These are phyloP conservation scores for Eupithecia tripunctaria DNA, from an alignment of 2,888 invertebrate genomes.

Conservation along the genomic window DNA sequence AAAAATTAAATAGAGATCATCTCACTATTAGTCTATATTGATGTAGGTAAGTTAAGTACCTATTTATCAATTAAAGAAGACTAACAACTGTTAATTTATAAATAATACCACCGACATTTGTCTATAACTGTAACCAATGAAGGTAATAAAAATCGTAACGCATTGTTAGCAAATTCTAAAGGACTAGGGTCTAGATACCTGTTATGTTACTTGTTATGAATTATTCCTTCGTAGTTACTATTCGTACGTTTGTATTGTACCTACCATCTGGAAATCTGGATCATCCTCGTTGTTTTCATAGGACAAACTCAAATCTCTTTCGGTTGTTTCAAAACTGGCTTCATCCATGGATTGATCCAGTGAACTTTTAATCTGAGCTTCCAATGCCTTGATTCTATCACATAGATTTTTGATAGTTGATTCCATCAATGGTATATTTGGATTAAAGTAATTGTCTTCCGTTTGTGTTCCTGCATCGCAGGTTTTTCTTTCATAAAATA, in stretches of 20 bases:
- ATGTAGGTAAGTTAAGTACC: too few species aligned
- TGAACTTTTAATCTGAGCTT: conserved; percentile 48
- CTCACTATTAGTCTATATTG: too few species aligned
- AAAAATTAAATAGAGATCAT: neutral
- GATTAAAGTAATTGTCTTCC: conserved; percentile 48
- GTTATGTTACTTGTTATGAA: neutral
- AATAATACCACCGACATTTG: too few species aligned
- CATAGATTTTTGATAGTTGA: conserved; percentile 50
- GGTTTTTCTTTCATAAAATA: conserved; percentile 17
- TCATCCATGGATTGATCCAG: conserved; percentile 23
- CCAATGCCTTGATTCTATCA: conserved; percentile 50
- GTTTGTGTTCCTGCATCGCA: conserved; percentile 56
- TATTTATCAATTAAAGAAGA: neutral
- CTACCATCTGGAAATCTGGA: conserved; percentile 29
- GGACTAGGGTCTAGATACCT: neutral
- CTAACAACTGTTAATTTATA: too few species aligned
- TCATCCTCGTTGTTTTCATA: conserved; percentile 35
- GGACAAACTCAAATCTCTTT: conserved; percentile 23
- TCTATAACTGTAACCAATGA: neutral
- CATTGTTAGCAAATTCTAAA: neutral
- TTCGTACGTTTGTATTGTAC: neutral
- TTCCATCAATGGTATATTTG: conserved; percentile 53
- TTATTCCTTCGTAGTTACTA: neutral
- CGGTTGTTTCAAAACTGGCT: conserved; percentile 27
- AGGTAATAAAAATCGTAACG: neutral